Base-by-base conservation (phyloP, 2,888 invertebrate genomes). In the Pristionchus exspectatus region DNA sequence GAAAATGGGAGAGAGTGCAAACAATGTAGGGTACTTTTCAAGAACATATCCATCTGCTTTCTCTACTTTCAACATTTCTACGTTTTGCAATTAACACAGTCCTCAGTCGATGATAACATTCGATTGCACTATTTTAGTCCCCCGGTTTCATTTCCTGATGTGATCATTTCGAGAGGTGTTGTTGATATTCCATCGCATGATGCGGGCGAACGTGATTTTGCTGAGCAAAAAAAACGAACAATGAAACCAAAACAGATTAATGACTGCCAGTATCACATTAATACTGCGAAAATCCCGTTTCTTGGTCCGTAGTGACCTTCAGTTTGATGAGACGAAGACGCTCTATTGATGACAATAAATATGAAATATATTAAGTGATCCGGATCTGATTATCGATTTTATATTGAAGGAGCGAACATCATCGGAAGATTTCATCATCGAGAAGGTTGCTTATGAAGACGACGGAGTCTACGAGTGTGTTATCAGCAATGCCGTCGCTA, bases 401-500 rank as follows among this genome's bases (percentile, higher is more conserved):
- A 14, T 30, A 87, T 44, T 85, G 90, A 72, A 94, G 93, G 91
- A 91, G 72, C 90, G 93, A 50, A 93, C 93, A 4, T 91, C 93
- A 21, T 90, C 91, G 12, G 90, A 91, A 12, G 87, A 89, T 1
- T 63, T 94, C 59, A 90, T 84, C 10, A 91, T 94, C 77, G 89
- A 91, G 38, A 85, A 90, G 50, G 91, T 92, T 14, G 90, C 91
- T 7, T 92, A 93, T 86, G 88, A 88, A 14, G 93, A 94, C 90
- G 93, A 94, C 90, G 94, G 94, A 27, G n/a, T 91, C 1, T 94
- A 94, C 89, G 91, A 93, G 81, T 94, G 94, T 89, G 90, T 94
- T 16, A 88, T 94, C 21, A 89, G 91, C 27, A 94, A 94, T 87
- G 90, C 93, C 2, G 92, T 94, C 0, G 92, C 92, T 5, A 92